Evolutionary conservation across 2,113 vertebrate genomes (phyloP), one percentile per base, ranked within the genome.

Genomic region (Archilochus colubris): DNA sequence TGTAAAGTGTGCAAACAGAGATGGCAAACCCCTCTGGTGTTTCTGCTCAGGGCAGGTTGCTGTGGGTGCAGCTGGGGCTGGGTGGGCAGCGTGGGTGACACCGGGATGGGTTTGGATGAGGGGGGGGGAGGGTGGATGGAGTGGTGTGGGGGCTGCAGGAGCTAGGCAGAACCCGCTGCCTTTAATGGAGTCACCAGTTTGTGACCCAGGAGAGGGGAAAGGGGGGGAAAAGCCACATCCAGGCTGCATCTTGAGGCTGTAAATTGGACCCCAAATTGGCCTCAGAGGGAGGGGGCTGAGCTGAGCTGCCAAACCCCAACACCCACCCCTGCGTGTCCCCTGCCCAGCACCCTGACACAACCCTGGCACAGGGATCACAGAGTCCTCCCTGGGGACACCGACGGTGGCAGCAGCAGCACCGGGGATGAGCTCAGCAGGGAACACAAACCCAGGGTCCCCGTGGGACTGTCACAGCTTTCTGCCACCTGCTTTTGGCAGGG

Each of bases 301-400:
- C 2, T 3, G 38, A 44, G 77, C 5, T 6, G 0, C 11, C 1
- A 11, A 66, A 24, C 2, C 76, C 5, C 3, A 55, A 7, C 12
- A 17, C 1, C 7, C 62, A 5, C 6, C 0, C 0, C 7, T 2
- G 48, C 0, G 0, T 5, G 59, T 14, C 30, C 67, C 43, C 0
- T 2, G 13, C 44, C 77, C 40, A 11, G 24, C 59, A 12, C 14
- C 62, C 70, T 8, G 0, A 3, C 38, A 61, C 33, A 1, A 4
- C 10, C 12, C 18, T 11, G 0, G 43, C 3, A 28, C 4, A 3
- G 23, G 16, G n/a, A 58, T 3, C 2, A 11, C 22, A 57, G 4
- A 2, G 3, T 17, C 6, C 14, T 20, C 46, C 22, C 33, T 25
- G 0, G 17, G 54, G 12, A 40, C 40, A 40, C 40, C 70, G 50